phyloP scores from a whole-genome alignment of 2,113 vertebrate genomes.

The Clarias batrachus region DNA sequence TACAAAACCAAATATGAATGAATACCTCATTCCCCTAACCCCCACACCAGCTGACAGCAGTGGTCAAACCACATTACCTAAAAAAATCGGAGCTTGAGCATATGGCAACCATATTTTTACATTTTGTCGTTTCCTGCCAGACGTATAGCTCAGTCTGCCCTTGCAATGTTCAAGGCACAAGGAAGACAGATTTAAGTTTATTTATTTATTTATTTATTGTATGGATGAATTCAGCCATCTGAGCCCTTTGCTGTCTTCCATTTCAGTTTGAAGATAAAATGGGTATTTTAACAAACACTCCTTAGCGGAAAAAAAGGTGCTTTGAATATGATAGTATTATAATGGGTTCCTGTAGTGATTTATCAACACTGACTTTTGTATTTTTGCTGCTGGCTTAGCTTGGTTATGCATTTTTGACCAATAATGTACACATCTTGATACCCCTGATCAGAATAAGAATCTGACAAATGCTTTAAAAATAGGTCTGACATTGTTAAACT shows the following conservation, averaged over 20 bases:
- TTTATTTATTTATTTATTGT: not conserved
- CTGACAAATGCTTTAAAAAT: too few species aligned
- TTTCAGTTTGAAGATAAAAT: not conserved
- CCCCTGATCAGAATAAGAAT: not conserved
- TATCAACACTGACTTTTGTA: not conserved
- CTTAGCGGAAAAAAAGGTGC: not conserved
- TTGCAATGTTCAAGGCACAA: not conserved
- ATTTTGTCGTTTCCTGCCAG: not conserved
- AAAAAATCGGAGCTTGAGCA: not conserved
- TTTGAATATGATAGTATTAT: too few species aligned
- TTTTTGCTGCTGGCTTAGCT: not conserved
- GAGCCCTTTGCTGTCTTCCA: not conserved
- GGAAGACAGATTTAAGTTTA: not conserved
- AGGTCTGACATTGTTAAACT: not conserved
- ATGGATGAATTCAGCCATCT: not conserved
- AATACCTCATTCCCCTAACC: not conserved
- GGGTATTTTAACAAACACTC: not conserved
- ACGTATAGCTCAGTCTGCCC: not conserved
- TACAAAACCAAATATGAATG: not conserved
- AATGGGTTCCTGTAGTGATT: not conserved
- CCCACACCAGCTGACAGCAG: not conserved
- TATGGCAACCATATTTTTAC: not conserved
- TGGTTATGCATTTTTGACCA: not conserved
- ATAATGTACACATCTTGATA: not conserved
- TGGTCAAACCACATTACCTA: not conserved